Conservation (phyloP, 1,140 invertebrate genomes). For the Odontomachus brunneus region DNA sequence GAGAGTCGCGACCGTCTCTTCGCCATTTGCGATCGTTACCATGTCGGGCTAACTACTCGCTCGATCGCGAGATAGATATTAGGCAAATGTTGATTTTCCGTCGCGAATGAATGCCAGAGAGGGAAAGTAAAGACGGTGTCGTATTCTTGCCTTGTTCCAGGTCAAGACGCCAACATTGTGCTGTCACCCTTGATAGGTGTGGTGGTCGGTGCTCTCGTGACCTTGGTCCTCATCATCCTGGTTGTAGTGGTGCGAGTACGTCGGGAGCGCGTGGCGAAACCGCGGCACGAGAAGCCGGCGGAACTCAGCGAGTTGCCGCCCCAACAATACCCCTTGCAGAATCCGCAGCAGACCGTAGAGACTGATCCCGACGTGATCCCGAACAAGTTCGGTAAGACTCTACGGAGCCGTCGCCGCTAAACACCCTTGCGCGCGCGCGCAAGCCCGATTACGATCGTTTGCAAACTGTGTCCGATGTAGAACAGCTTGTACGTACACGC, state of each 20-base stretch:
- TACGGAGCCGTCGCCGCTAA: conserved; percentile 23
- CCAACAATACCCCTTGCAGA: conserved; percentile 84
- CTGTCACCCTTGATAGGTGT: conserved; percentile 87
- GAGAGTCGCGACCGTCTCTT: background rate
- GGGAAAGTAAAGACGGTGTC: no score
- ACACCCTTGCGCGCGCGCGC: conserved; percentile 6
- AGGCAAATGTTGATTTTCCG: no score
- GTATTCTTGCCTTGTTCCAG: conserved; percentile 78
- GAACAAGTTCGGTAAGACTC: conserved; percentile 89
- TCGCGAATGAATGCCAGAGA: background rate
- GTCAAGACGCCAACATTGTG: conserved; percentile 85
- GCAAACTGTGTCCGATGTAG: background rate
- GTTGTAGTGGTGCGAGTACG: conserved; percentile 85
- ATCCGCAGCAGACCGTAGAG: conserved; percentile 86
- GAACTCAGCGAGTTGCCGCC: conserved; percentile 83
- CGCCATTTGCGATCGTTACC: background rate
- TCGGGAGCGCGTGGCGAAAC: conserved; percentile 81
- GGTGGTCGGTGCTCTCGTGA: conserved; percentile 85
- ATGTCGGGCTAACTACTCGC: no score
- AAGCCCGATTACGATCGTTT: conserved; percentile 51
- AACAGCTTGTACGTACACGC: background rate
- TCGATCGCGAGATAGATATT: no score
- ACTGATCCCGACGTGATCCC: conserved; percentile 91
- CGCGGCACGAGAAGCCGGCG: conserved; percentile 83
- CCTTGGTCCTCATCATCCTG: conserved; percentile 85